A percentile compares a stretch with the other conserved stretches of the same genome.
These are phyloP conservation scores for Grantiella picta DNA, from an alignment of 2,113 vertebrate genomes.

Conservation along the genomic window DNA sequence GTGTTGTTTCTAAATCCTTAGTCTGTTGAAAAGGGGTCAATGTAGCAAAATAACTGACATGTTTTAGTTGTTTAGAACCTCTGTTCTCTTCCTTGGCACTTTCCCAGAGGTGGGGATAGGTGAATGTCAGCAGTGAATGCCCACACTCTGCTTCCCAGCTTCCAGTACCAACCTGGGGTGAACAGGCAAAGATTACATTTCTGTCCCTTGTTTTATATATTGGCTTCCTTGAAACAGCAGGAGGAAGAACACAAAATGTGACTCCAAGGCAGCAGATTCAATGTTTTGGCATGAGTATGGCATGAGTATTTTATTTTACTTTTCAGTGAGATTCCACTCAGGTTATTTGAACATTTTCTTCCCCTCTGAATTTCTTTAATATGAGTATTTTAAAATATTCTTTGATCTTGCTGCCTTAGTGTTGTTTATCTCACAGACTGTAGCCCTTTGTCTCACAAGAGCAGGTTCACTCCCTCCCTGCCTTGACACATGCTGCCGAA, in stretches of 20 bases:
- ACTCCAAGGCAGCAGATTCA: background rate
- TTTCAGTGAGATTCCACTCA: background rate
- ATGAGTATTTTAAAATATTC: conserved; percentile 10
- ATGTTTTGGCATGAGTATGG: background rate
- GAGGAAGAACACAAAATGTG: background rate
- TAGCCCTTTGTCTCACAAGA: conserved; percentile 50
- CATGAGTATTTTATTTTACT: background rate
- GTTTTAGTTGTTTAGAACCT: background rate
- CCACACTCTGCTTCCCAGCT: background rate
- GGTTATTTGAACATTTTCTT: background rate
- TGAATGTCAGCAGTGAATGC: background rate
- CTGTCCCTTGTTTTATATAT: background rate
- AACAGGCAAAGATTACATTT: background rate
- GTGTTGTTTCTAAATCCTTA: background rate
- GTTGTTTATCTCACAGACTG: conserved; percentile 27
- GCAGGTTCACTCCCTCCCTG: conserved; percentile 29
- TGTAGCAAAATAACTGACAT: background rate
- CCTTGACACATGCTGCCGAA: conserved; percentile 15
- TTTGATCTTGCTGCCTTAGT: background rate
- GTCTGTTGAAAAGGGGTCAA: background rate
- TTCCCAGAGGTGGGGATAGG: background rate
- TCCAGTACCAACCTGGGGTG: background rate
- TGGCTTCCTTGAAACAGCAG: background rate
- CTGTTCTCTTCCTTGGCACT: background rate
- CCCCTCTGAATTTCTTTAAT: background rate